Percentiles rank a stretch among this genome's conserved stretches.
Evolutionary conservation across 2,888 invertebrate species (phyloP).

Genomic region (Nineta flava): DNA sequence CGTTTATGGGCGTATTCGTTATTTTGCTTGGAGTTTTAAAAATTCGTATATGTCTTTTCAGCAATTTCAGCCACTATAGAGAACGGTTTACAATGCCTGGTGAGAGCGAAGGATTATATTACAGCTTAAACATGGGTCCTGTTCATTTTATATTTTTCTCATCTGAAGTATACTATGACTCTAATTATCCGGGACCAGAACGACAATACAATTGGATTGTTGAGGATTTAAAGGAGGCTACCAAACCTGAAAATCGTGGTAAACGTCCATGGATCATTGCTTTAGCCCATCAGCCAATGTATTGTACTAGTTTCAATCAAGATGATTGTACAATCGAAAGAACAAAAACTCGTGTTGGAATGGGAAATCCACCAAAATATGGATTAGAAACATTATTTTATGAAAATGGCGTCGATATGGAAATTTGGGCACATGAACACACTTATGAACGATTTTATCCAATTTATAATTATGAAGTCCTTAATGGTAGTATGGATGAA

Average conservation of each 20-base stretch:
- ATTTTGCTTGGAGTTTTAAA: no score
- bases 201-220: constrained; percentile 68
- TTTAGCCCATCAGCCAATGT: constrained; percentile 81
- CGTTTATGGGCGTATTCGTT: not conserved
- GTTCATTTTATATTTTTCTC: constrained; percentile 76
- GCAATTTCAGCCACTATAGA: constrained; percentile 83
- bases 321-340: constrained; percentile 62
- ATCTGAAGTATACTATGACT: constrained; percentile 81
- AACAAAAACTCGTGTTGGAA: constrained; percentile 41
- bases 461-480: constrained; percentile 57
- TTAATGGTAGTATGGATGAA: constrained; percentile 35
- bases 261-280: constrained; percentile 66
- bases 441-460: constrained; percentile 87
- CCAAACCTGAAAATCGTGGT: constrained; percentile 43
- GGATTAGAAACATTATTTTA: constrained; percentile 66
- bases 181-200: constrained; percentile 60
- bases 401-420: constrained; percentile 71
- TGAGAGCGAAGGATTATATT: constrained; percentile 45
- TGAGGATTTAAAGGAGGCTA: constrained; percentile 52
- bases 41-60: constrained; percentile 25
- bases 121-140: constrained; percentile 70
- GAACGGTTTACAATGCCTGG: constrained; percentile 78
- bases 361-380: constrained; percentile 17
- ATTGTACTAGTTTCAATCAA: constrained; percentile 68
- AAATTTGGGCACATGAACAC: constrained; percentile 89